Evolutionary conservation across 2,797 vertebrate genomes (phyloP).

Genomic region (Psittacula echo): DNA sequence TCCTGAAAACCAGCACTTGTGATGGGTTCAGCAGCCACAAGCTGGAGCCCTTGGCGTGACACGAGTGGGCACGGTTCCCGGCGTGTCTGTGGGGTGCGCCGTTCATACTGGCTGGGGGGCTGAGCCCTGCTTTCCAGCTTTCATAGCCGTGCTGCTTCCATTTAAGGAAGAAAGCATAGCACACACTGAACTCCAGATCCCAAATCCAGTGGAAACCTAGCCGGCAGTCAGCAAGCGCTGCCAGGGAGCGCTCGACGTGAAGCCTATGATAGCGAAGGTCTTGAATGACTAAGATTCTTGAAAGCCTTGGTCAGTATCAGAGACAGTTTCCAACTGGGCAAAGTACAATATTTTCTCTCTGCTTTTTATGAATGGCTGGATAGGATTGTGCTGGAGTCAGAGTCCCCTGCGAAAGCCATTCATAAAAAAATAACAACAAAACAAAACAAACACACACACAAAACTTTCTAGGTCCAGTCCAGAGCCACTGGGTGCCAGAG

Average conservation of each 20-base stretch:
- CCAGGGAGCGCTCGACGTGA: neutral
- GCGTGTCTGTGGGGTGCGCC: neutral
- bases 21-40: neutral
- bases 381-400: conserved; percentile 69
- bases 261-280: conserved; percentile 26
- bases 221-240: neutral
- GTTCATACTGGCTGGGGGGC: neutral
- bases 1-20: neutral
- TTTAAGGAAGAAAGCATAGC: conserved; percentile 19
- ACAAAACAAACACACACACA: conserved; percentile 70
- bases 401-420: conserved; percentile 77
- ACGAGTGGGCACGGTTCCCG: neutral
- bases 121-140: neutral
- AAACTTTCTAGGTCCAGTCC: conserved; percentile 71
- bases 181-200: neutral
- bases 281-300: conserved; percentile 57
- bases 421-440: conserved; percentile 85
- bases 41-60: neutral
- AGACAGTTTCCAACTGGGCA: conserved; percentile 62
- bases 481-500: conserved; percentile 80
- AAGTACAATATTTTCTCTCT: conserved; percentile 69
- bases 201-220: neutral
- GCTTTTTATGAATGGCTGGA: conserved; percentile 81
- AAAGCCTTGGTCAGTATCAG: conserved; percentile 57
- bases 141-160: neutral